Evolutionary conservation across 2,888 invertebrate species (phyloP), one percentile per base, ranked within the genome.

Genomic region (Tipula confusa): DNA sequence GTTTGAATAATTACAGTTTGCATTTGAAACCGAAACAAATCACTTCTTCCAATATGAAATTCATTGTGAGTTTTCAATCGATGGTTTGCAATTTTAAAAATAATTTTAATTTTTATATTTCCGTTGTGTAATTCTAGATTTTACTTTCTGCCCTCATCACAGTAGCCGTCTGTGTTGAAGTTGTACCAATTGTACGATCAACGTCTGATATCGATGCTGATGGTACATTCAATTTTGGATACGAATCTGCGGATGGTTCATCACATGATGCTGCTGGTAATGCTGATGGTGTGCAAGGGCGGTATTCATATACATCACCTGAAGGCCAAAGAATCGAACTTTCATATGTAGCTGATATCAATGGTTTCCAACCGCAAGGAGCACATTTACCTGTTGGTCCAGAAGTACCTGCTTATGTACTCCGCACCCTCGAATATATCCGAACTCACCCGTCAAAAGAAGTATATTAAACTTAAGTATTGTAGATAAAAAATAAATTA

Each of bases 371-470:
- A 7, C 29, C 83, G 15, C 6, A 29, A 28, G 83, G 83, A 15
- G 15, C 48, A 6, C 43, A 43, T 80, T 80, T 80, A 80, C 80
- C 80, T 9, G 15, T 80, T 29, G 80, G 29, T 9, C 80, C 29
- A 0, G n/a, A 9, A 80, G n/a, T n/a, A 29, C 80, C 80, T 2
- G 1, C 80, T 9, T 1, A n/a, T 29, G 48, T 83, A 1, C 1
- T 83, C 29, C 83, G 83, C 48, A 29, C 83, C 48, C 83, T 83
- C 29, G 83, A 83, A 48, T 83, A 29, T n/a, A 83, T 48, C 29
- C 48, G 83, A 83, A 48, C 48, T 29, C 83, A 83, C 18, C 83
- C 83, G 29, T 2, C 48, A 48, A 29, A 83, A 33, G 83, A 83
- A 82, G 82, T n/a, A 4, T 24, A 24, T 9, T 64, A 64, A 64